Base-by-base conservation (phyloP, 2,113 vertebrate genomes). In the Rhea pennata region DNA sequence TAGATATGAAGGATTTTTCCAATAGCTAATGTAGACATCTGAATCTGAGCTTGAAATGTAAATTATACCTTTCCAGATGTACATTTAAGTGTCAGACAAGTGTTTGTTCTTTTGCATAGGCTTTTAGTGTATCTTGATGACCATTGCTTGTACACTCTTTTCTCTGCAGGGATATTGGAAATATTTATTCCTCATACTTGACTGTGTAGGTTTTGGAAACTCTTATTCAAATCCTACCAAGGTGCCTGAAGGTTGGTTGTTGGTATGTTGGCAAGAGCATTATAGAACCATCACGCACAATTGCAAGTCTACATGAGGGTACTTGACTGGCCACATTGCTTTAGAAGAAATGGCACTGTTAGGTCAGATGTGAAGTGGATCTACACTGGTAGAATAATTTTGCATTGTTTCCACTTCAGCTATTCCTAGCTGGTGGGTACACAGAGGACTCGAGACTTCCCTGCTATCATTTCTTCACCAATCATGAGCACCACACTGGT, bases 31-130 rank as follows among this genome's bases (percentile, higher is more conserved):
- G 16, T 56, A 93, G 64, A 64, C 3, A 12, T 84, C 62, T 73
- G 66, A 94, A 87, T 67, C 42, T 84, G 73, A 69, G 33, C 65
- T 94, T 94, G 66, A 97, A 91, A 92, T 89, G 16, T 84, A 88
- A 95, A 86, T 83, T 75, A 19, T 26, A 85, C 10, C 0, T 91
- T 95, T 59, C 46, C 42, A 70, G 54, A 22, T 36, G 51, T 31
- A 80, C 54, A 81, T 85, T 81, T 64, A 82, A 93, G 72, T 74
- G 24, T 84, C 44, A 81, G 70, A 51, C 31, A 33, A 3, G 12
- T 58, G 24, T 73, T 85, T 89, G 8, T 64, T 65, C 67, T 54
- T 90, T 82, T 65, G 13, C 27, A 5, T 7, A 19, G 31, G 2
- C 62, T 46, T 86, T 88, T 90, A 61, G 77, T 96, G 91, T 83